phyloP scores from a whole-genome alignment of 64 coral and sea anemone species.

The Orbicella faveolata region DNA sequence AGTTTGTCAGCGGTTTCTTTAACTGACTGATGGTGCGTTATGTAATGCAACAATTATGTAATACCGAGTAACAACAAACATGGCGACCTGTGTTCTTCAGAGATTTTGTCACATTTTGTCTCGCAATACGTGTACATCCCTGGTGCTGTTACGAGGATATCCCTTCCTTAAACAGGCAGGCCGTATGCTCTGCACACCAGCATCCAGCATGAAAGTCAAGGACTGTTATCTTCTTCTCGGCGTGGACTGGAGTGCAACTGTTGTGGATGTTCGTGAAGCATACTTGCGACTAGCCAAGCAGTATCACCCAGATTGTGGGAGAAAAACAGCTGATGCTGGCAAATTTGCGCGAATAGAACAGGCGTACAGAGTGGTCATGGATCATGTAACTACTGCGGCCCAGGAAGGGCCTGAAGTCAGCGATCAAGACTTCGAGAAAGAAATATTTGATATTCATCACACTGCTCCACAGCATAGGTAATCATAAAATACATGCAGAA shows the following conservation, averaged over 20 bases:
- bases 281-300: conserved; percentile 12
- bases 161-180: neutral
- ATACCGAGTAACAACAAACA: neutral
- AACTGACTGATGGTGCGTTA: neutral
- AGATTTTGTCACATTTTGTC: neutral
- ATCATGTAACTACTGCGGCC: conserved; percentile 5
- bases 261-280: conserved; percentile 33
- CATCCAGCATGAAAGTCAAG: conserved; percentile 3
- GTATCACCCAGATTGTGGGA: conserved; percentile 49
- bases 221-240: conserved; percentile 33
- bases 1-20: neutral
- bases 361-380: conserved; percentile 49
- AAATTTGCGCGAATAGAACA: conserved; percentile 54
- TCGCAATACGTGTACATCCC: neutral
- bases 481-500: too few relatives aligned
- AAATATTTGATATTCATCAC: conserved; percentile 57
- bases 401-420: neutral
- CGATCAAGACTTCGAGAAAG: conserved; percentile 17
- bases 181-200: neutral
- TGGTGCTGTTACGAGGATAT: neutral
- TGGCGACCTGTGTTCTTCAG: neutral
- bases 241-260: conserved; percentile 36
- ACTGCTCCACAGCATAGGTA: conserved; percentile 74
- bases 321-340: conserved; percentile 40
- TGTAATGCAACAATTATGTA: conserved; percentile 1